Evolutionary conservation across 2,888 invertebrate species (phyloP).

Genomic region (Polydrusus cervinus): DNA sequence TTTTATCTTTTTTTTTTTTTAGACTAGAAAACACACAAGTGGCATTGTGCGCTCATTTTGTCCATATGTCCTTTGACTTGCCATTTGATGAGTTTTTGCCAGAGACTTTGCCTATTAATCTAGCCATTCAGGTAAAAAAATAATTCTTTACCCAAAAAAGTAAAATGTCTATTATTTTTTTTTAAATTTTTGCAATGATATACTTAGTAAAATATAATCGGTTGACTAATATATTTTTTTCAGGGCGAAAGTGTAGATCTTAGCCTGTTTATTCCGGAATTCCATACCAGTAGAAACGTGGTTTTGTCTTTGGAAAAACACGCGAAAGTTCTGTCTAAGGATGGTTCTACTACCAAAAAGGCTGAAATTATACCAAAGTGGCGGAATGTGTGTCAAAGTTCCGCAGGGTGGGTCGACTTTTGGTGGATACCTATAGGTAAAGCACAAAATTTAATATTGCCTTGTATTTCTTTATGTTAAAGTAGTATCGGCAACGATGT

Average conservation of each 20-base stretch:
- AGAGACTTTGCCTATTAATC: slow-evolving; percentile 88
- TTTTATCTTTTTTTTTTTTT: not conserved
- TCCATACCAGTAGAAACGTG: slow-evolving; percentile 89
- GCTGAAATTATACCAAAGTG: slow-evolving; percentile 79
- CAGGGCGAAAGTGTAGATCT: slow-evolving; percentile 93
- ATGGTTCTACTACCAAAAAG: slow-evolving; percentile 75
- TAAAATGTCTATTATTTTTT: no score
- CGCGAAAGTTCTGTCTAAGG: slow-evolving; percentile 87
- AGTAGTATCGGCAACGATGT: no score
- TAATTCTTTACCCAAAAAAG: no score
- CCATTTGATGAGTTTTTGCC: slow-evolving; percentile 97
- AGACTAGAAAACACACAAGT: slow-evolving; percentile 72
- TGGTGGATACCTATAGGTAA: slow-evolving; percentile 94
- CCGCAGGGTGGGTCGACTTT: slow-evolving; percentile 93
- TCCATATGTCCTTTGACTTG: slow-evolving; percentile 94
- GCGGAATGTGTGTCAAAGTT: slow-evolving; percentile 84
- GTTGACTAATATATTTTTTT: slow-evolving; percentile 48
- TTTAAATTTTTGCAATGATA: no score
- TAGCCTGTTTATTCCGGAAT: slow-evolving; percentile 92
- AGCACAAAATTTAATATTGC: no score
- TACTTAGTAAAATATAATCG: no score
- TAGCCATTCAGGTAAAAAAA: slow-evolving; percentile 86
- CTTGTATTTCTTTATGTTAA: no score
- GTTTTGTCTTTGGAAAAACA: slow-evolving; percentile 90
- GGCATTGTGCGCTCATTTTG: slow-evolving; percentile 94